Conservation (phyloP, 2,797 vertebrate genomes). For the Acanthurus lineatus region DNA sequence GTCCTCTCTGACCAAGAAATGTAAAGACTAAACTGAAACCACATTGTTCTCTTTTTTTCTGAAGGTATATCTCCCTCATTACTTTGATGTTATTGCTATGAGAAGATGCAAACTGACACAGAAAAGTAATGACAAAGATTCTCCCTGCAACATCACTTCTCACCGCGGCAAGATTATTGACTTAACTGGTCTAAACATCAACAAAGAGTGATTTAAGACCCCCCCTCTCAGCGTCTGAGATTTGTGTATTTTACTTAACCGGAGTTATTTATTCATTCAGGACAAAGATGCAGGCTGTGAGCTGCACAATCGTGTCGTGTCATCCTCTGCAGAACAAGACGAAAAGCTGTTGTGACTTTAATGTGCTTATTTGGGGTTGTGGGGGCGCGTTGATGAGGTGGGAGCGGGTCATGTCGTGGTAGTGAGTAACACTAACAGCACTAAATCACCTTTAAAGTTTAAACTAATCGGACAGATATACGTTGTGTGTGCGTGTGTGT, state of each 20-base stretch:
- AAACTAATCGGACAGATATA: conserved; percentile 70
- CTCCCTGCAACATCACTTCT: conserved; percentile 76
- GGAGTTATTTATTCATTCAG: conserved; percentile 58
- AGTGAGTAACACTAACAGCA: conserved; percentile 74
- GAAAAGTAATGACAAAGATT: conserved; percentile 58
- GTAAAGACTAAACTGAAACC: conserved; percentile 19
- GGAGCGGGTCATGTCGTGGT: conserved; percentile 70
- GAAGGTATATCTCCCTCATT: conserved; percentile 41
- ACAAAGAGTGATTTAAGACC: conserved; percentile 68
- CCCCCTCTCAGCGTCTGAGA: conserved; percentile 23
- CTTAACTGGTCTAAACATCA: conserved; percentile 82
- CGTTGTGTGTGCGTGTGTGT: conserved; percentile 46
- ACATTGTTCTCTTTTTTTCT: conserved; percentile 63
- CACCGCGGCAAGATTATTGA: conserved; percentile 78
- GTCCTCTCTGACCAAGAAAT: conserved; percentile 36
- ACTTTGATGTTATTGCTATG: conserved; percentile 62
- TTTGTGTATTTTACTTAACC: conserved; percentile 76
- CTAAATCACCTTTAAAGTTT: conserved; percentile 79
- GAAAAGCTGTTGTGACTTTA: conserved; percentile 71
- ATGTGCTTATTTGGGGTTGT: conserved; percentile 69
- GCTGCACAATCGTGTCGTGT: conserved; percentile 28
- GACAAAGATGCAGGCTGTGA: conserved; percentile 42
- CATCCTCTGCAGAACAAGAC: conserved; percentile 47
- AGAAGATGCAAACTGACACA: conserved; percentile 51
- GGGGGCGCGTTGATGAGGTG: conserved; percentile 67